Percentiles rank a stretch among this genome's conserved stretches.
These are phyloP conservation scores for Dysidea cf. avara DNA, from an alignment of 37 sponge, comb jelly and placozoan species.

Conservation along the genomic window DNA sequence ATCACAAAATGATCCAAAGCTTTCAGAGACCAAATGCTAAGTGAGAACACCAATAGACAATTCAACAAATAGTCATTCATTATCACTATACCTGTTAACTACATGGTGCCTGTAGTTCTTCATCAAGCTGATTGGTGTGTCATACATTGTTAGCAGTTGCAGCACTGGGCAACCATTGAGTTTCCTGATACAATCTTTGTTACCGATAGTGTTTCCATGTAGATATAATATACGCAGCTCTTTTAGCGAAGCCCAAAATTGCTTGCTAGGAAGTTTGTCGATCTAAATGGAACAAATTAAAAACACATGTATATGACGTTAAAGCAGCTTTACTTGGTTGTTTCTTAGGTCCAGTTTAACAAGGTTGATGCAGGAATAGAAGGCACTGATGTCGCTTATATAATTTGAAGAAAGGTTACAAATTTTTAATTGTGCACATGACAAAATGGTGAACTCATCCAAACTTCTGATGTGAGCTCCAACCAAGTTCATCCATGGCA, in stretches of 20 bases:
- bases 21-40: slow-evolving; percentile 58
- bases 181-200: background rate
- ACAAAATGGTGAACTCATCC: slow-evolving; percentile 38
- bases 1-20: slow-evolving; percentile 76
- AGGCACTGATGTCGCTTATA: slow-evolving; percentile 58
- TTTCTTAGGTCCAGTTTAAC: slow-evolving; percentile 76
- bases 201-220: slow-evolving; percentile 53
- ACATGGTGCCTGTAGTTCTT: slow-evolving; percentile 75
- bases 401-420: slow-evolving; percentile 61
- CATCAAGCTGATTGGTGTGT: slow-evolving; percentile 69
- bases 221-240: slow-evolving; percentile 69
- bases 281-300: slow-evolving; percentile 45
- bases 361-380: slow-evolving; percentile 61
- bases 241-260: slow-evolving; percentile 60
- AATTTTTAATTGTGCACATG: slow-evolving; percentile 45
- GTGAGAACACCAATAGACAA: background rate
- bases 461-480: slow-evolving; percentile 38
- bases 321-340: slow-evolving; percentile 63
- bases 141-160: slow-evolving; percentile 65
- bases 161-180: slow-evolving; percentile 44
- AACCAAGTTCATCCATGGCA: no score
- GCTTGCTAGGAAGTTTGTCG: slow-evolving; percentile 24
- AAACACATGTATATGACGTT: background rate
- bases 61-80: background rate
- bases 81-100: slow-evolving; percentile 63